A percentile compares a stretch with the other conserved stretches of the same genome.
Evolutionary conservation across 2,797 vertebrate genomes (phyloP).

Genomic region (Tachyglossus aculeatus): DNA sequence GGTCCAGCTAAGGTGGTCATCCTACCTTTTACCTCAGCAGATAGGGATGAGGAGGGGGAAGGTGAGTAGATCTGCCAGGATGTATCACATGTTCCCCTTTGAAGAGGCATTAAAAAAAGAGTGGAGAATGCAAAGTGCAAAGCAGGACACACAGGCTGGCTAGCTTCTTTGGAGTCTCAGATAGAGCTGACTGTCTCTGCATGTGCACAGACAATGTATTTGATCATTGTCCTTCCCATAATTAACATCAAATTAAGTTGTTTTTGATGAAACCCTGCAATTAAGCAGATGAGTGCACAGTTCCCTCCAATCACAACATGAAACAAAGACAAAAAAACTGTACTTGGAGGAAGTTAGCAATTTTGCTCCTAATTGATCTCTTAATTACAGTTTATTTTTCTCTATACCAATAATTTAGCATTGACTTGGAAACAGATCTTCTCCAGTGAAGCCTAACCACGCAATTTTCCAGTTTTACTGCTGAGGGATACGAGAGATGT

Average conservation of each 20-base stretch:
- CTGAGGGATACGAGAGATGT: too few species aligned
- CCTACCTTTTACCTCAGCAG: too few species aligned
- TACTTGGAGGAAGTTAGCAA: neutral
- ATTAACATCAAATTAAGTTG: fast-evolving
- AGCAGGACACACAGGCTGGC: too few species aligned
- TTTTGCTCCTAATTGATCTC: neutral
- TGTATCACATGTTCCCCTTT: too few species aligned
- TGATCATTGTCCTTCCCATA: neutral
- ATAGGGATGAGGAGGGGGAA: too few species aligned
- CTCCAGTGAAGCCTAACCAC: neutral
- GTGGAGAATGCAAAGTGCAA: too few species aligned
- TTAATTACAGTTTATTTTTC: neutral
- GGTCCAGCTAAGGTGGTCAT: too few species aligned
- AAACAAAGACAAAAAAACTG: neutral
- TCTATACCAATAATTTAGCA: neutral
- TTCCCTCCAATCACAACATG: neutral
- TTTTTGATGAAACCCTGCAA: neutral
- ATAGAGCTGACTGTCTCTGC: too few species aligned
- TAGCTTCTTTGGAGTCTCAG: too few species aligned
- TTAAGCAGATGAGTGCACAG: neutral
- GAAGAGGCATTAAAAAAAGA: too few species aligned
- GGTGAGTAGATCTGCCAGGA: too few species aligned
- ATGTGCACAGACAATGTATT: neutral
- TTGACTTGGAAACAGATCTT: neutral
- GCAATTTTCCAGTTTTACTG: too few species aligned